Evolutionary conservation across 2,113 vertebrate genomes (phyloP).

Genomic region (Seriola quinqueradiata): DNA sequence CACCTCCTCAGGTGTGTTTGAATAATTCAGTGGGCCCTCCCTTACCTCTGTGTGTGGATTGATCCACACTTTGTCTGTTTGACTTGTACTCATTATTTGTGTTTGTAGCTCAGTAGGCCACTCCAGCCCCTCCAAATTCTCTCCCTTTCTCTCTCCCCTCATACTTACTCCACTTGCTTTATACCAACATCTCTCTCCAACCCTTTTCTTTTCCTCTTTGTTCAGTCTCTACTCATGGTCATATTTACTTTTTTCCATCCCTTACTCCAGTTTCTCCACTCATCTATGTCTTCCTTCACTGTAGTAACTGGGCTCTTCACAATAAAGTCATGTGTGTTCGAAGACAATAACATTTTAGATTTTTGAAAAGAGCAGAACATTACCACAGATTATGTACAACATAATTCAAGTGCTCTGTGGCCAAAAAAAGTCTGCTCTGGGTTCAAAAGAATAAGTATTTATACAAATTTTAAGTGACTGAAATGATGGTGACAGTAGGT

Average conservation of each 20-base stretch:
- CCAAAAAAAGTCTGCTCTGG: not conserved
- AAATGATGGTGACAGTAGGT: not conserved
- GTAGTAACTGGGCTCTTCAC: not conserved
- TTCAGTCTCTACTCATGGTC: not conserved
- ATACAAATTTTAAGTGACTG: not conserved
- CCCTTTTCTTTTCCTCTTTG: not conserved
- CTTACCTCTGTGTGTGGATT: conserved; percentile 54
- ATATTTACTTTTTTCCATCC: not conserved
- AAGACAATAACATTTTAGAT: not conserved
- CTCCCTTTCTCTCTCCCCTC: not conserved
- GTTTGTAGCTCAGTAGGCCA: conserved; percentile 77
- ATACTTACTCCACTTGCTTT: not conserved
- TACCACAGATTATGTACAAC: not conserved
- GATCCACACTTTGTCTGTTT: conserved; percentile 65
- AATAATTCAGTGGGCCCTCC: conserved; percentile 74
- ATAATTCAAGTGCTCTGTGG: not conserved
- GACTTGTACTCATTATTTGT: conserved; percentile 61
- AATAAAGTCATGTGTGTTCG: not conserved
- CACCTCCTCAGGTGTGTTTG: conserved; percentile 78
- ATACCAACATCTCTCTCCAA: not conserved
- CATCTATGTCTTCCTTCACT: not conserved
- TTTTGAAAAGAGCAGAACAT: not conserved
- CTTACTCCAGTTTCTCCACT: not conserved
- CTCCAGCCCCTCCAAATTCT: conserved; percentile 13
- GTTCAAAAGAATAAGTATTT: conserved; percentile 13